Conservation (phyloP, 2,797 vertebrate species). For the Anomalospiza imberbis region DNA sequence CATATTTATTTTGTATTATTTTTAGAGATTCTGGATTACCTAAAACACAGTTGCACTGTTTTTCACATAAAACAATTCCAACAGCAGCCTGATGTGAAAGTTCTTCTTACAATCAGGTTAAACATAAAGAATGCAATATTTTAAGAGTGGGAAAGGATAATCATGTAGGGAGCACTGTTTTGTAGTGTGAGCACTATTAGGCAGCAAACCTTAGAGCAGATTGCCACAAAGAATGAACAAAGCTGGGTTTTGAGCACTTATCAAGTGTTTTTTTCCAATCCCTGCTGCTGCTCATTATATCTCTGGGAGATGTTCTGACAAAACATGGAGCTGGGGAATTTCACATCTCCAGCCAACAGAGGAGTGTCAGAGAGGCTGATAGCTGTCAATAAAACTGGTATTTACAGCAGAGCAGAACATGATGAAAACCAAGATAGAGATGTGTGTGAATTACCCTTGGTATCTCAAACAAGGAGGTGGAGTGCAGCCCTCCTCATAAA, state of each 20-base stretch:
- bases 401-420: not conserved
- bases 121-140: not conserved
- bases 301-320: not conserved
- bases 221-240: not conserved
- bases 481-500: not conserved
- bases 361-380: not conserved
- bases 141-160: not conserved
- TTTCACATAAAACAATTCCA: not conserved
- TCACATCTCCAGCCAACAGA: conserved; percentile 12
- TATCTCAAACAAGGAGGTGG: not conserved
- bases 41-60: not conserved
- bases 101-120: not conserved
- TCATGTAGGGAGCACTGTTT: not conserved
- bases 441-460: not conserved
- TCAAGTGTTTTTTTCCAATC: not conserved
- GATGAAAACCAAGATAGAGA: conserved; percentile 19
- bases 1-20: not conserved
- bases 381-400: conserved; percentile 1
- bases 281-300: not conserved
- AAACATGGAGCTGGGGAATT: conserved; percentile 1
- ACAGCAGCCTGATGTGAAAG: not conserved
- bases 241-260: not conserved
- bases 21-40: not conserved
- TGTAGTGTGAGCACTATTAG: not conserved
- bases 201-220: not conserved